Percentiles rank a stretch among this genome's conserved stretches.
phyloP scores from a whole-genome alignment of 2,888 invertebrate species.

The Lordiphosa andalusiaca region DNA sequence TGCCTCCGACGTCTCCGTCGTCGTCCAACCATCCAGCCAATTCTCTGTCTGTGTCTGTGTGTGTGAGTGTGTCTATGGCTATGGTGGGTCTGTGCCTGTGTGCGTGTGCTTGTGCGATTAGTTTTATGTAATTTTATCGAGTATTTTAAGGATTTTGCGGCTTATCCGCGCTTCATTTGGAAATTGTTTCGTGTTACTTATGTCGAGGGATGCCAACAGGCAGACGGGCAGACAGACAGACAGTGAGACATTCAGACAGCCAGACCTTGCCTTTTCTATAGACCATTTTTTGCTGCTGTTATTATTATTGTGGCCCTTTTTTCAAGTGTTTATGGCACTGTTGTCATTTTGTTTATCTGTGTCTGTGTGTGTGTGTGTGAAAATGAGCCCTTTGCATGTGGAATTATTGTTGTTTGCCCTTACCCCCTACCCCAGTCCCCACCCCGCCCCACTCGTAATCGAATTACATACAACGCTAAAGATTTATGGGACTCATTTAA shows the following conservation, averaged over 20 bases:
- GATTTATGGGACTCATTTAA: constrained; percentile 59
- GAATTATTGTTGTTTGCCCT: constrained; percentile 23
- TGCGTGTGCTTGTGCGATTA: constrained; percentile 75
- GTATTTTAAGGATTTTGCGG: constrained; percentile 78
- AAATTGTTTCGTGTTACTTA: constrained; percentile 74
- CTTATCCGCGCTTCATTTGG: constrained; percentile 74
- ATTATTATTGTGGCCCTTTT: constrained; percentile 34
- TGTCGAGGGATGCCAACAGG: constrained; percentile 35
- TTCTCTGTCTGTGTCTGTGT: constrained; percentile 23
- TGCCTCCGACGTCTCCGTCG: constrained; percentile 5
- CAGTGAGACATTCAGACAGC: constrained; percentile 4
- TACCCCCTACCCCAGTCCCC: not conserved
- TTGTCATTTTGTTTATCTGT: constrained; percentile 53
- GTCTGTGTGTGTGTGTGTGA: constrained; percentile 33
- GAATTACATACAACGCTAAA: constrained; percentile 63
- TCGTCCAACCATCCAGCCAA: constrained; percentile 29
- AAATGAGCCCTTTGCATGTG: constrained; percentile 70
- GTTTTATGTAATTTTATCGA: constrained; percentile 79
- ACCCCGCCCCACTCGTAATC: constrained; percentile 42
- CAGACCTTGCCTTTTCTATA: constrained; percentile 22
- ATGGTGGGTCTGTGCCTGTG: constrained; percentile 56
- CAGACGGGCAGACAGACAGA: constrained; percentile 36
- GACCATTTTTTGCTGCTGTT: constrained; percentile 18
- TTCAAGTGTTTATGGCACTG: constrained; percentile 62
- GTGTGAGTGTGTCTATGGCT: constrained; percentile 27